Evolutionary conservation across 2,888 invertebrate species (phyloP), one percentile per base, ranked within the genome.

Genomic region (Allacma fusca): DNA sequence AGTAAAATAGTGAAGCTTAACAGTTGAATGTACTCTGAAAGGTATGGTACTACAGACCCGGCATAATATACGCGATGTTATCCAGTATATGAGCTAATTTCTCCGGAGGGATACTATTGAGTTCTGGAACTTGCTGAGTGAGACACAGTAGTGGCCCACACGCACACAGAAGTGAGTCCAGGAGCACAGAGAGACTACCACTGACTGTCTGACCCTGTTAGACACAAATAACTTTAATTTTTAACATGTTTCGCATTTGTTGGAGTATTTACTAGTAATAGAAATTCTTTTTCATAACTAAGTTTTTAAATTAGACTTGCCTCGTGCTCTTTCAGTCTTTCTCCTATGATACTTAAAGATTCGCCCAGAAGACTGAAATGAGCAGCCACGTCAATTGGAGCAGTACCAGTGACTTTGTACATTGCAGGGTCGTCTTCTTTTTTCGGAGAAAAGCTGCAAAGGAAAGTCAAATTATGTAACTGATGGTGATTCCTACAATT

Each of bases 31-130:
- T n/a, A n/a, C n/a, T n/a, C n/a, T n/a, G n/a, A n/a, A n/a, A n/a
- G n/a, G n/a, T n/a, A n/a, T n/a, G n/a, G n/a, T n/a, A 19, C 44
- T 88, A 92, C 26, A 93, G 87, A 68, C 93, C 93, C 1, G 93
- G 94, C 95, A 96, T 97, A 84, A 97, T 93, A 86, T 97, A 97
- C 0, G 97, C 97, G 81, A 97, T 95, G 87, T 97, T 96, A 87
- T 97, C 96, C 75, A 97, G 90, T 44, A 94, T 95, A 84, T 92
- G 86, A 85, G 88, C 84, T 81, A 90, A 86, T 57, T 89, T 89
- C 59, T 89, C 89, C n/a, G 89, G 87, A 68, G 85, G 90, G 85
- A 89, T 91, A 86, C 90, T 89, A 75, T 91, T 90, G 44, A 94
- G 87, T 84, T 92, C 92, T 0, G 95, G 94, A 50, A 97, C 88